Percentiles rank a stretch among this genome's conserved stretches.
Evolutionary conservation across 2,888 invertebrate species (phyloP).

Genomic region (Lomographa bimaculata): DNA sequence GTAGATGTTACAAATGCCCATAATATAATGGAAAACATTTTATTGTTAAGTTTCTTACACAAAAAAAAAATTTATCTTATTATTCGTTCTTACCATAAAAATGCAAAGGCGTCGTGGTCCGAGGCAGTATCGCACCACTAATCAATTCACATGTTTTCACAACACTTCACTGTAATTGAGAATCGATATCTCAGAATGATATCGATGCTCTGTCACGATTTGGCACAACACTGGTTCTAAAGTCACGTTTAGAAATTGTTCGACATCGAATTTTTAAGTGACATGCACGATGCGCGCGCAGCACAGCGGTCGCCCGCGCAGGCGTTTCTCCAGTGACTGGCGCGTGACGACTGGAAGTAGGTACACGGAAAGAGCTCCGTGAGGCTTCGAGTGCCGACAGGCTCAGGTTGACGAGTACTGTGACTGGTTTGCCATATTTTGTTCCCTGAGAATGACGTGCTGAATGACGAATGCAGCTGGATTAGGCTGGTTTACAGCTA

Average conservation of each 20-base stretch:
- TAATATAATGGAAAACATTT: too few relatives aligned
- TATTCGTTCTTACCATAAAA: conserved; percentile 68
- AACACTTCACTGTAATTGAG: conserved; percentile 50
- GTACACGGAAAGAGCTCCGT: conserved; percentile 34
- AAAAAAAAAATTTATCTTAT: too few relatives aligned
- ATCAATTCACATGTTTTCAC: conserved; percentile 60
- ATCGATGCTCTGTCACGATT: conserved; percentile 49
- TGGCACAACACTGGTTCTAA: conserved; percentile 53
- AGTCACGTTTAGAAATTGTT: conserved; percentile 55
- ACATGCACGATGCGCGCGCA: conserved; percentile 48
- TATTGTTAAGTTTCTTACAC: too few relatives aligned
- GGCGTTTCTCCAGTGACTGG: conserved; percentile 64
- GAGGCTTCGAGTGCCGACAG: conserved; percentile 33
- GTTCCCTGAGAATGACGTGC: conserved; percentile 55
- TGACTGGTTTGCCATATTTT: conserved; percentile 67
- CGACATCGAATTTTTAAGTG: conserved; percentile 42
- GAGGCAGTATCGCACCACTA: conserved; percentile 50
- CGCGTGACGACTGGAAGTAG: conserved; percentile 35
- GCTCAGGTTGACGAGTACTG: conserved; percentile 54
- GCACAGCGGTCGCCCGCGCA: conserved; percentile 47
- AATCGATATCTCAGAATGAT: conserved; percentile 43
- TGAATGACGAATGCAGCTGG: conserved; percentile 48
- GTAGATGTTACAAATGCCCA: too few relatives aligned
- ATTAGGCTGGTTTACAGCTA: conserved; percentile 26
- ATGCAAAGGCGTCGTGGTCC: conserved; percentile 54